Conservation (phyloP, 2,797 vertebrate genomes). For the Halcyon badia region DNA sequence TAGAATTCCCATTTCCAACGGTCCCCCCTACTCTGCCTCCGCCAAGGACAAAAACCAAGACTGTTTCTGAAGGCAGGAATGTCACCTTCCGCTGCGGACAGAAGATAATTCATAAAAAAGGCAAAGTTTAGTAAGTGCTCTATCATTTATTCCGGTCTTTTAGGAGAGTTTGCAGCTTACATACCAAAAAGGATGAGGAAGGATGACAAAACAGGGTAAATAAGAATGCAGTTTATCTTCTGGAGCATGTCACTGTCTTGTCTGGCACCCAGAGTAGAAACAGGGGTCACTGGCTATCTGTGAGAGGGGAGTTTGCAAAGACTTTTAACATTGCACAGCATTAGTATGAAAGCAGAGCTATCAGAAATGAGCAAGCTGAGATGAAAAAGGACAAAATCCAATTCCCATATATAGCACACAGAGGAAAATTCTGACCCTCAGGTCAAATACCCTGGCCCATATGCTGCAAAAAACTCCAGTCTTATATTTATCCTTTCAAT, state of each 20-base stretch:
- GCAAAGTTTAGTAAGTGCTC: conserved; percentile 94
- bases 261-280: neutral
- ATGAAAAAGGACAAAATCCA: neutral
- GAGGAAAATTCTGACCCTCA: neutral
- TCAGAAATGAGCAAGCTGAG: neutral
- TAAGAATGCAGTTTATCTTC: neutral
- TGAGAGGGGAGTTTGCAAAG: neutral
- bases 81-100: conserved; percentile 96
- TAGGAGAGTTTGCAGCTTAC: neutral
- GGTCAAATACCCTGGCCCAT: neutral
- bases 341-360: neutral
- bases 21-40: conserved; percentile 87
- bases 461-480: neutral
- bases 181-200: neutral
- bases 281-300: neutral
- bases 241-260: neutral
- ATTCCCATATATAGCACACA: neutral
- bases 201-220: accelerated
- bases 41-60: conserved; percentile 91
- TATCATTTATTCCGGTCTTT: neutral
- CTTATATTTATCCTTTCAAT: neutral
- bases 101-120: conserved; percentile 95
- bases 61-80: conserved; percentile 92
- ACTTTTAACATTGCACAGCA: neutral
- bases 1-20: conserved; percentile 95